These are phyloP conservation scores for Dilophus febrilis DNA, from an alignment of 2,888 invertebrate genomes.

Conservation along the genomic window DNA sequence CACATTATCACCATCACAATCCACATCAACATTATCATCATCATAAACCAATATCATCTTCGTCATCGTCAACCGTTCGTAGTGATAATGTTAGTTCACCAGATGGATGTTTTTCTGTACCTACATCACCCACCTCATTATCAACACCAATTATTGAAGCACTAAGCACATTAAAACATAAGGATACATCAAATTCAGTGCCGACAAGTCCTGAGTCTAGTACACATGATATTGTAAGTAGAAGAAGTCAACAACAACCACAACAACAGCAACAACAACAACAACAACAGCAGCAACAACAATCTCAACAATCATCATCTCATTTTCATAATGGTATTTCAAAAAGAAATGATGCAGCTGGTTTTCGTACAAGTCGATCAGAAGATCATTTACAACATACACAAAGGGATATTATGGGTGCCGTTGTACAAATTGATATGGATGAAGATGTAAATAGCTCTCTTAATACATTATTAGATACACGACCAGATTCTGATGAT, in stretches of 20 bases:
- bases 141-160: constrained; percentile 29
- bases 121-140: constrained; percentile 33
- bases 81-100: constrained; percentile 20
- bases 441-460: constrained; percentile 90
- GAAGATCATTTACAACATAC: constrained; percentile 75
- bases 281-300: constrained; percentile 24
- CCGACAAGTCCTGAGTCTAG: constrained; percentile 49
- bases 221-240: constrained; percentile 16
- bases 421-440: constrained; percentile 71
- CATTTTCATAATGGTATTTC: constrained; percentile 34
- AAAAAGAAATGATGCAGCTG: constrained; percentile 37
- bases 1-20: neutral
- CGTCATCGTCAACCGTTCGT: constrained; percentile 29
- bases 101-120: constrained; percentile 30
- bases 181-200: constrained; percentile 39
- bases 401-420: constrained; percentile 43
- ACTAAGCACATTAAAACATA: constrained; percentile 13
- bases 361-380: constrained; percentile 75
- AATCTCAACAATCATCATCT: constrained; percentile 11
- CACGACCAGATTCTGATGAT: constrained; percentile 39
- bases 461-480: constrained; percentile 75
- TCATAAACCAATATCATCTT: constrained; percentile 19
- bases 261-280: constrained; percentile 6
- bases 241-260: constrained; percentile 13
- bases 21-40: neutral